These are phyloP conservation scores for Octodon degus DNA, from an alignment of 2,113 vertebrate genomes.

Conservation along the genomic window DNA sequence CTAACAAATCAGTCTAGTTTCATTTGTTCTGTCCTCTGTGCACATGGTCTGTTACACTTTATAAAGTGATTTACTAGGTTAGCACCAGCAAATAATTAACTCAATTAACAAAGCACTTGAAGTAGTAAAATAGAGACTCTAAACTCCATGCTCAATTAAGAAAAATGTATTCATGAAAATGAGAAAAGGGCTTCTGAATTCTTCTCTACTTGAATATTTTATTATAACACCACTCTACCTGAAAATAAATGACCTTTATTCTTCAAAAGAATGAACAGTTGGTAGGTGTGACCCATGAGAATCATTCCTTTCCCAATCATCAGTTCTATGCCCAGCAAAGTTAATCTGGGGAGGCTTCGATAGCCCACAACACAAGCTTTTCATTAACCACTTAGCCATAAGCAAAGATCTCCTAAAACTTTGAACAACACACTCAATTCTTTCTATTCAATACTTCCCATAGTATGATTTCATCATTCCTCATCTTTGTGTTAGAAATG, in stretches of 20 bases:
- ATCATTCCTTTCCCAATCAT: not conserved
- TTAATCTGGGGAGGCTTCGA: constrained; percentile 31
- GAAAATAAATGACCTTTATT: not conserved
- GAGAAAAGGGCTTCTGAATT: constrained; percentile 1
- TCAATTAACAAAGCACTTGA: not conserved
- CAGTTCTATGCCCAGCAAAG: constrained; percentile 6
- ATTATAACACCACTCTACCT: not conserved
- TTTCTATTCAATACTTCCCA: constrained; percentile 59
- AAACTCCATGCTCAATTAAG: not conserved
- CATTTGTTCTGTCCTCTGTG: not conserved
- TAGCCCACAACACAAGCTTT: constrained; percentile 25
- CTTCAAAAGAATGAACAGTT: constrained; percentile 35
- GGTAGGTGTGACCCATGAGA: not conserved
- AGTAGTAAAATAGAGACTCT: not conserved
- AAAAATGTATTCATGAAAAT: constrained; percentile 45
- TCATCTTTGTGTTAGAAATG: constrained; percentile 46
- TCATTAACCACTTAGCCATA: constrained; percentile 34
- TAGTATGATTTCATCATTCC: constrained; percentile 41
- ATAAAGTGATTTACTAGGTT: constrained; percentile 7
- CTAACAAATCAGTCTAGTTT: not conserved
- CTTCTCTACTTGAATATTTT: not conserved
- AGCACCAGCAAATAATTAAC: not conserved
- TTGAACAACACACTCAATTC: constrained; percentile 57
- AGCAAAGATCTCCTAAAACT: constrained; percentile 57
- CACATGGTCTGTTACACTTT: constrained; percentile 25